Evolutionary conservation across 2,113 vertebrate genomes (phyloP).

Genomic region (Caretta caretta): DNA sequence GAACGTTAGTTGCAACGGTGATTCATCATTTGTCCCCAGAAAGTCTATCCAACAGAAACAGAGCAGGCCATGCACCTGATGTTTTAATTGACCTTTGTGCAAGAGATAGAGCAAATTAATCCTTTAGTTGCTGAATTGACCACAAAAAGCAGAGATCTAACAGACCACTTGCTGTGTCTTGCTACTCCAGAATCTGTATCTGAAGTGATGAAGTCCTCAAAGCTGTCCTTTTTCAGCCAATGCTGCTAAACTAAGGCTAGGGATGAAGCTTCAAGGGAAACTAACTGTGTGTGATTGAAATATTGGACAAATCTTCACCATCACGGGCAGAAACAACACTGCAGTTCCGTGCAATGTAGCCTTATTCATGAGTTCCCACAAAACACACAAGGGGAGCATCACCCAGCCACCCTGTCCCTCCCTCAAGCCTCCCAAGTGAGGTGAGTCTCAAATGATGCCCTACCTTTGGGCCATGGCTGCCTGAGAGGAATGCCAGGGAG

Average conservation of each 20-base stretch:
- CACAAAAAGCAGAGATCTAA: neutral
- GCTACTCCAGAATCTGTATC: neutral
- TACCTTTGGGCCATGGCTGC: neutral
- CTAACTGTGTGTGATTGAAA: neutral
- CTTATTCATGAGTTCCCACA: neutral
- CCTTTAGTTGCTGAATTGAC: neutral
- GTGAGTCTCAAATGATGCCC: neutral
- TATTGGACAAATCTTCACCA: neutral
- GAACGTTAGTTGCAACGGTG: neutral
- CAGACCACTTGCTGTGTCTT: neutral
- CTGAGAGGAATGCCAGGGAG: neutral
- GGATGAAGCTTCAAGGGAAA: neutral
- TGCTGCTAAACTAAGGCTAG: neutral
- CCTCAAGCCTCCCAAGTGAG: neutral
- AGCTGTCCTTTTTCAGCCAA: neutral
- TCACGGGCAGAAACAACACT: neutral
- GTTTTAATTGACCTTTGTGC: neutral
- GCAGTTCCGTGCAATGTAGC: neutral
- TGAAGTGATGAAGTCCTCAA: neutral
- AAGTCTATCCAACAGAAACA: neutral
- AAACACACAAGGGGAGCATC: neutral
- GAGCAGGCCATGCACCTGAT: neutral
- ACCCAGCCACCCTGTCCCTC: neutral
- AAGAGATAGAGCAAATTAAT: neutral
- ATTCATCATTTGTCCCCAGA: neutral